phyloP scores from a whole-genome alignment of 2,113 vertebrate genomes.

The Tychaedon coryphoeus region DNA sequence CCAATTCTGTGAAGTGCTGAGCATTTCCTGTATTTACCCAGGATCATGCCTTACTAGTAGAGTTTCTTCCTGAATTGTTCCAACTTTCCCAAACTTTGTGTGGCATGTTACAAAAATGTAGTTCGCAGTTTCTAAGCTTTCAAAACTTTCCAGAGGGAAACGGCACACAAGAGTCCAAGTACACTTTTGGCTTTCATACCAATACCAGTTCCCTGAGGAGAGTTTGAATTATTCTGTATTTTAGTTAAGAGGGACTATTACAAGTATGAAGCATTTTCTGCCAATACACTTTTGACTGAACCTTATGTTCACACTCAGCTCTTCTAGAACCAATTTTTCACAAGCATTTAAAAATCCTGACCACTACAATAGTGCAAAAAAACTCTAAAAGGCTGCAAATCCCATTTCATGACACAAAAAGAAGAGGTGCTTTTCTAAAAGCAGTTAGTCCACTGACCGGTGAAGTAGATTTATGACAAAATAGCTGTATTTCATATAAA shows the following conservation, averaged over 20 bases:
- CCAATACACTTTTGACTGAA: not conserved
- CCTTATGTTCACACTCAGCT: slow-evolving; percentile 10
- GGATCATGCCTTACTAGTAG: not conserved
- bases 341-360: not conserved
- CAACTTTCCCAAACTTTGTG: not conserved
- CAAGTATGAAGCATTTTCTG: slow-evolving; percentile 14
- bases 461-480: not conserved
- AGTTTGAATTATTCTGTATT: slow-evolving; percentile 10
- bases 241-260: slow-evolving; percentile 2
- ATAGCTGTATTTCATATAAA: not conserved
- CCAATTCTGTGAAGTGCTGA: not conserved
- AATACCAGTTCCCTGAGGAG: not conserved
- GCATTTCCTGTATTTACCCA: not conserved
- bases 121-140: slow-evolving; percentile 24
- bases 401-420: not conserved
- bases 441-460: not conserved
- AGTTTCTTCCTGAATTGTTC: not conserved
- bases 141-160: slow-evolving; percentile 23
- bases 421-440: not conserved
- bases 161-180: not conserved
- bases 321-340: not conserved
- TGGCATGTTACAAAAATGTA: not conserved
- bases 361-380: not conserved
- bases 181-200: not conserved
- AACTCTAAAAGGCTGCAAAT: not conserved